Evolutionary conservation across 2,797 vertebrate species (phyloP), one percentile per base, ranked within the genome.

Genomic region (Poeciliopsis presidionis): DNA sequence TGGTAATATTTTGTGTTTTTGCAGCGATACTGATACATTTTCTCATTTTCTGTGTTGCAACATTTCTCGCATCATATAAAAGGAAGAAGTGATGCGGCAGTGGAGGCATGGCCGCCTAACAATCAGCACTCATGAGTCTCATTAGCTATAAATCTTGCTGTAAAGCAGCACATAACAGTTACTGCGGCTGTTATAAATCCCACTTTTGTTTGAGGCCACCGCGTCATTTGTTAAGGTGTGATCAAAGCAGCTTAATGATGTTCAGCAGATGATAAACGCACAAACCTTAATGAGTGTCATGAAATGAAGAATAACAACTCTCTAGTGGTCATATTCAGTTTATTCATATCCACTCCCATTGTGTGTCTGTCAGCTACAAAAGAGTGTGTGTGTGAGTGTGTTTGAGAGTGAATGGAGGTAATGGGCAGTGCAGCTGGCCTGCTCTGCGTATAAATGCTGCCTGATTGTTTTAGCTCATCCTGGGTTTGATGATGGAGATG

Each of bases 381-480:
- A 84, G 85, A 69, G 74, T 33, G 70, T 78, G 46, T 49, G 80
- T 75, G 75, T 49, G 70, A 74, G 81, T 78, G 83, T 0, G 36
- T 83, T 20, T 81, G 77, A 76, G 84, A 78, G 82, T 89, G 91
- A 90, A 91, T 92, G 86, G 90, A 90, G 85, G 92, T 93, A 95
- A 94, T 94, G 94, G 95, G 95, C 95, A 93, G 94, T 96, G 95
- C 97, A 98, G 97, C 96, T 98, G 97, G 96, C 95, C 95, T 79
- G 95, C 87, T 79, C 95, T 90, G 88, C 79, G 81, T 83, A 87
- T 95, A 96, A 97, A 97, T 95, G 92, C 94, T 93, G 93, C 92
- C 92, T 97, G 97, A 98, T 98, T 97, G 97, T 97, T 97, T 96
- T 91, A 95, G 95, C 94, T 91, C 95, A 94, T 94, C 93, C 95